A percentile compares a stretch with the other conserved stretches of the same genome.
phyloP scores from a whole-genome alignment of 2,888 invertebrate species.

The Leptogaster cylindrica region DNA sequence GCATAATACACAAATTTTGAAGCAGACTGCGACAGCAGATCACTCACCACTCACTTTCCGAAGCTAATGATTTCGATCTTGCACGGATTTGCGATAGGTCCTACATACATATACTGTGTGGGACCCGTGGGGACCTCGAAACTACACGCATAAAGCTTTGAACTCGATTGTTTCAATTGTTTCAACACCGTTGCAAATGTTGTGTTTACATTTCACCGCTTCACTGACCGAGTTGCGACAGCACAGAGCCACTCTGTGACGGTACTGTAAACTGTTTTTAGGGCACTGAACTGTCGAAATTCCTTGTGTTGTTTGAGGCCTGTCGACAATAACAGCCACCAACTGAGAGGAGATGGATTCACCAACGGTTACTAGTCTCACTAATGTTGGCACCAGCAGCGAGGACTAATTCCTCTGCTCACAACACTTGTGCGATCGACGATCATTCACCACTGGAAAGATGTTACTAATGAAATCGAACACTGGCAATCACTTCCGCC shows the following conservation, averaged over 20 bases:
- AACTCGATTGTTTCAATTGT: constrained; percentile 2
- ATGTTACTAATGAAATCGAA: constrained; percentile 18
- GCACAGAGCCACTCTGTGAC: background rate
- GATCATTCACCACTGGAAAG: background rate
- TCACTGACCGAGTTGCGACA: constrained; percentile 7
- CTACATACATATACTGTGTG: background rate
- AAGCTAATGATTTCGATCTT: background rate
- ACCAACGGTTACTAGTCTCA: no score
- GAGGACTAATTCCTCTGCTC: background rate
- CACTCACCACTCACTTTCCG: background rate
- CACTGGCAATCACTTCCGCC: constrained; percentile 9
- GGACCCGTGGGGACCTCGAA: background rate
- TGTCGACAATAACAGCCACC: background rate
- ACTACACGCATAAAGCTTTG: constrained; percentile 15
- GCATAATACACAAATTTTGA: constrained; percentile 6
- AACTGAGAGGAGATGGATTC: constrained; percentile 10
- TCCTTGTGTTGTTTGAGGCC: background rate
- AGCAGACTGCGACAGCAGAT: background rate
- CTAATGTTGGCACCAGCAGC: no score
- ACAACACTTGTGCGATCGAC: background rate
- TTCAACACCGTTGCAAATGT: background rate
- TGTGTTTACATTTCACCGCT: constrained; percentile 28
- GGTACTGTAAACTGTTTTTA: background rate
- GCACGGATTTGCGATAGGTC: constrained; percentile 6
- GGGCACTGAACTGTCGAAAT: constrained; percentile 16